Evolutionary conservation across 2,888 invertebrate species (phyloP), one percentile per base, ranked within the genome.

Genomic region (Zaprionus obscuricornis): DNA sequence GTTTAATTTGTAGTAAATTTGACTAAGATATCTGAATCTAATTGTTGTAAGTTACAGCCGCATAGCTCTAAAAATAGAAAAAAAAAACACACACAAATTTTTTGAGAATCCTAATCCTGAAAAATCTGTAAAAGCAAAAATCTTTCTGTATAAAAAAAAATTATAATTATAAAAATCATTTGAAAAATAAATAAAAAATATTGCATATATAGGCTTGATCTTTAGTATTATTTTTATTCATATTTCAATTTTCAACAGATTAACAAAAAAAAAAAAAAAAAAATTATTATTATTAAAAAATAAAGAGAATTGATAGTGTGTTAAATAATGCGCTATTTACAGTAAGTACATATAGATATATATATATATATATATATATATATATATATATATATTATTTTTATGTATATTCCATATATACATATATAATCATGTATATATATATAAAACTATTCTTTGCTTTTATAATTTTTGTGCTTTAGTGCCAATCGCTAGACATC

Each of bases 401-500:
- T 4, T 16, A 5, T 36, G 11, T n/a, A 27, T 31, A n/a, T 3
- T 2, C 4, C 14, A 14, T 33, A 13, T 8, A 33, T 33, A n/a
- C 3, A 33, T 33, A 13, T 33, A 13, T 33, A n/a, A 3, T 29
- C 6, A 29, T 29, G 11, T 29, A 29, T 29, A n/a, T 29, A 29
- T n/a, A 29, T 29, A 29, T 29, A 29, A 10, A 29, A 6, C 5
- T 31, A 31, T 31, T 13, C n/a, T n/a, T n/a, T n/a, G n/a, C n/a
- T n/a, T n/a, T n/a, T n/a, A n/a, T n/a, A n/a, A n/a, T n/a, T n/a
- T n/a, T n/a, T n/a, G n/a, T n/a, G 34, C 13, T 34, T 40, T 50
- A 82, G 24, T 69, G 66, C 89, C 88, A 88, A 63, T 81, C 83
- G 65, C 74, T 87, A 27, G 85, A 85, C 63, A 88, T 74, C 29